Evolutionary conservation across 2,797 vertebrate genomes (phyloP).

Genomic region (Acanthopagrus latus): DNA sequence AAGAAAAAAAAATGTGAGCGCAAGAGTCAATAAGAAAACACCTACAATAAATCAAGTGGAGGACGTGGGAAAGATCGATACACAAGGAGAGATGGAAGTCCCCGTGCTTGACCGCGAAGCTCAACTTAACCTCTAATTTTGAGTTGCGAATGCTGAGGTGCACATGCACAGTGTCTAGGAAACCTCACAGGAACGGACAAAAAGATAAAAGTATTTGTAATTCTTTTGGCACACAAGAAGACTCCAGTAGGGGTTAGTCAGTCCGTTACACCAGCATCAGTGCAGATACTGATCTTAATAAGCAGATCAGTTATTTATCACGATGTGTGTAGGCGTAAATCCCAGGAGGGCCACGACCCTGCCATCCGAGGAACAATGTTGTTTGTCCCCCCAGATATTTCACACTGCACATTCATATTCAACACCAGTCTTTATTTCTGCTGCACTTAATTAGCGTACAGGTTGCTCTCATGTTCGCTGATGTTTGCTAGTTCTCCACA

Average conservation of each 20-base stretch:
- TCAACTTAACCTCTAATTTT: constrained; percentile 7
- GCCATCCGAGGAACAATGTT: too few species aligned
- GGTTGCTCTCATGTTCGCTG: too few species aligned
- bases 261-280: background rate
- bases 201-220: too few species aligned
- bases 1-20: constrained; percentile 3
- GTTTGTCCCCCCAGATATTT: too few species aligned
- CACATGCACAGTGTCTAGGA: background rate
- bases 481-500: too few species aligned
- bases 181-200: background rate
- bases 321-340: too few species aligned
- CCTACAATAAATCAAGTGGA: constrained; percentile 42
- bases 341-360: too few species aligned
- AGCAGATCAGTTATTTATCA: background rate
- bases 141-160: background rate
- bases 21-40: constrained; percentile 25
- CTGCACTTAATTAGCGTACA: too few species aligned
- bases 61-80: constrained; percentile 30
- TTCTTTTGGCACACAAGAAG: background rate
- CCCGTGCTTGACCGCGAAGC: too few species aligned
- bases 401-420: too few species aligned
- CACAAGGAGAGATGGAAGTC: background rate
- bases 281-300: background rate
- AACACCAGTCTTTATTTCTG: too few species aligned
- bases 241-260: background rate